Evolutionary conservation across 2,888 invertebrate genomes (phyloP).

Genomic region (Eugnorisma glareosa): DNA sequence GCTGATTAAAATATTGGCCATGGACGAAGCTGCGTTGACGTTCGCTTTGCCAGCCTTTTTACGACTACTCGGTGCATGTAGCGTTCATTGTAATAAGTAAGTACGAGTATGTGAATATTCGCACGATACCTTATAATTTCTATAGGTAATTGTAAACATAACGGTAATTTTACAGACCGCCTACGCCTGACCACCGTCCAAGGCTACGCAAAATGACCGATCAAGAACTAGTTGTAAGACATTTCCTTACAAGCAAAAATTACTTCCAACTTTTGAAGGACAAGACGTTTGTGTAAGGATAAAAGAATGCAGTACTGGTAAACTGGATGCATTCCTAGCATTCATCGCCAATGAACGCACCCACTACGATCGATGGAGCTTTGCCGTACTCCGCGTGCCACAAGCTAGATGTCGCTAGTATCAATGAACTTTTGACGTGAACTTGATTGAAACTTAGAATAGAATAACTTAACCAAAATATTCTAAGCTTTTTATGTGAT

Average conservation of each 20-base stretch:
- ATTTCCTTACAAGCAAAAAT: constrained; percentile 78
- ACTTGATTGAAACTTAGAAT: constrained; percentile 88
- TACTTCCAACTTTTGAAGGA: constrained; percentile 76
- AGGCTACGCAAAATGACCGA: constrained; percentile 73
- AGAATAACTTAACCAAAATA: constrained; percentile 89
- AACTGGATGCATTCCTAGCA: constrained; percentile 77
- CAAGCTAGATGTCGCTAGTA: constrained; percentile 82
- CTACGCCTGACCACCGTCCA: constrained; percentile 59
- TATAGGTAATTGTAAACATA: constrained; percentile 51
- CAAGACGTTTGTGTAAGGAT: constrained; percentile 57
- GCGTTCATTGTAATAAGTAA: constrained; percentile 73
- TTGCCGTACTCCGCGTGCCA: constrained; percentile 80
- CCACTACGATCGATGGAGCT: constrained; percentile 84
- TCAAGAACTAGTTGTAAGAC: constrained; percentile 79
- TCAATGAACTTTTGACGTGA: constrained; percentile 90
- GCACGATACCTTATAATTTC: constrained; percentile 16
- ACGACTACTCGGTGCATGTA: constrained; percentile 75
- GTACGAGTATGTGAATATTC: constrained; percentile 44
- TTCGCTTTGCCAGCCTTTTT: constrained; percentile 82
- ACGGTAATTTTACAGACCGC: constrained; percentile 55
- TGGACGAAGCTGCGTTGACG: constrained; percentile 78
- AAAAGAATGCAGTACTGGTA: constrained; percentile 66
- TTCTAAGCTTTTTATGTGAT: constrained; percentile 85
- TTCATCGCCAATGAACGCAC: constrained; percentile 76
- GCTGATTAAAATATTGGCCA: constrained; percentile 77